These are phyloP conservation scores for Marronus borbonicus DNA, from an alignment of 2,888 invertebrate species.

Conservation along the genomic window DNA sequence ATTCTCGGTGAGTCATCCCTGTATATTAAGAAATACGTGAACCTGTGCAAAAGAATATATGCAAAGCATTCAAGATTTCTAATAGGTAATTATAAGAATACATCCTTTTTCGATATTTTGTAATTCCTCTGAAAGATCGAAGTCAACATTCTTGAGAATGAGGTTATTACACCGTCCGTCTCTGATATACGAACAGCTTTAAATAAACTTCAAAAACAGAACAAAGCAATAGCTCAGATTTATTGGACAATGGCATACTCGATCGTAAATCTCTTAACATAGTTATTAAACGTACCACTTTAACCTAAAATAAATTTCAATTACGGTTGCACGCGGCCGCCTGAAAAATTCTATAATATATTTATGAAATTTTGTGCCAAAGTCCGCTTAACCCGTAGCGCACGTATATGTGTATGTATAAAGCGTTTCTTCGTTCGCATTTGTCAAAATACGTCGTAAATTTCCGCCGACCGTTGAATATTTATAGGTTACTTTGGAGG, in stretches of 20 bases:
- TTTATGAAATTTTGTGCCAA: constrained; percentile 45
- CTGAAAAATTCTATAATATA: constrained; percentile 35
- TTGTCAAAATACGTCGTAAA: constrained; percentile 44
- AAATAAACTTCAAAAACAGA: constrained; percentile 12
- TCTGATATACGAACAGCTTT: neutral
- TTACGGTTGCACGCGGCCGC: neutral
- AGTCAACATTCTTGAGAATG: neutral
- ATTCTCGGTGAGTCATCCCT: too few species aligned
- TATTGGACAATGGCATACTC: constrained; percentile 4
- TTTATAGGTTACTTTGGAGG: constrained; percentile 36
- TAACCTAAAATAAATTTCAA: constrained; percentile 44
- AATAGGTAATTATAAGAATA: too few species aligned
- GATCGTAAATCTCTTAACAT: constrained; percentile 36
- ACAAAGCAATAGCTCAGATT: constrained; percentile 15
- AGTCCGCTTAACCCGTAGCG: neutral
- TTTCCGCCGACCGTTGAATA: constrained; percentile 16
- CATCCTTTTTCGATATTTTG: too few species aligned
- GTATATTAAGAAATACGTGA: too few species aligned
- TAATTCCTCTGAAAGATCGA: neutral
- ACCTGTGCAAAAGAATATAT: too few species aligned
- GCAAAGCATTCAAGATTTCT: too few species aligned
- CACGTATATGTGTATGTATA: neutral
- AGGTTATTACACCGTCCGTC: neutral
- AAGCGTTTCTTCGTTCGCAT: constrained; percentile 39
- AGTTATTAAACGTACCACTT: constrained; percentile 37